phyloP scores from a whole-genome alignment of 2,888 invertebrate species.

The Abrostola triplasia region DNA sequence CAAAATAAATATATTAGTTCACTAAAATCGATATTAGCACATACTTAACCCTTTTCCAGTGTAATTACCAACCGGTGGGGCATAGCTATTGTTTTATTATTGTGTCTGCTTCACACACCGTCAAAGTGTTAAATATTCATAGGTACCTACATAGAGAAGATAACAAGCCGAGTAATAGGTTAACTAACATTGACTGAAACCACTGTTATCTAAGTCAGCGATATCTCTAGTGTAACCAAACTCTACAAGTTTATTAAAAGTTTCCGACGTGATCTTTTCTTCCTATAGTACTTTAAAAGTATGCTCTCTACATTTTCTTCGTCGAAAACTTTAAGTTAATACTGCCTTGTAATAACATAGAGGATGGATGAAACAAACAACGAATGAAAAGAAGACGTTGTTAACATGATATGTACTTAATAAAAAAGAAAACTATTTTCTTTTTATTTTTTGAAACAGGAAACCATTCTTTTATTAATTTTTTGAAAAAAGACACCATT shows the following conservation, averaged over 20 bases:
- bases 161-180: constrained; percentile 11
- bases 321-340: not conserved
- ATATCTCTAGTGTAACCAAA: constrained; percentile 62
- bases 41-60: no score
- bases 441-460: no score
- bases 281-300: constrained; percentile 34
- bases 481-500: no score
- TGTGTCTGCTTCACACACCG: not conserved
- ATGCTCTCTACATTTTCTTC: constrained; percentile 49
- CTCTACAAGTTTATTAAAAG: constrained; percentile 72
- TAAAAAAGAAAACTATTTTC: no score
- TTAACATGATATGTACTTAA: no score
- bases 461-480: no score
- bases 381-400: not conserved
- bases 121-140: no score
- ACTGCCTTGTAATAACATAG: not conserved
- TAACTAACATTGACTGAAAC: constrained; percentile 23
- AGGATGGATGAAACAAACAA: not conserved
- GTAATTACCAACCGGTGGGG: no score
- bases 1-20: not conserved
- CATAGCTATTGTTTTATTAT: no score
- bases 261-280: constrained; percentile 70
- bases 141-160: not conserved
- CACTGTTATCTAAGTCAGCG: constrained; percentile 57
- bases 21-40: not conserved